Percentiles rank a stretch among this genome's conserved stretches.
Evolutionary conservation across 2,888 invertebrate genomes (phyloP).

Genomic region (Sarcophaga caerulescens): DNA sequence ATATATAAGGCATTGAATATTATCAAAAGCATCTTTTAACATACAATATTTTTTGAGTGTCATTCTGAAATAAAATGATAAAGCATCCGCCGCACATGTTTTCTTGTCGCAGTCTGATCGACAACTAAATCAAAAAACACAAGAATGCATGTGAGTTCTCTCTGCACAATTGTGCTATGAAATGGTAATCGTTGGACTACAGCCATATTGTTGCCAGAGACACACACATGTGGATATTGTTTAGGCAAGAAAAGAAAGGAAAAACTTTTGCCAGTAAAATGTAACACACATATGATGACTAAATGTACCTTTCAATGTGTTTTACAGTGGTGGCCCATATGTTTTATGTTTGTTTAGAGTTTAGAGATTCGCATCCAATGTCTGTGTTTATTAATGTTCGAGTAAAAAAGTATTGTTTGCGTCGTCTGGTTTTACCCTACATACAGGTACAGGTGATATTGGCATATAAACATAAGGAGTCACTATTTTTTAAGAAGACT

Average conservation of each 20-base stretch:
- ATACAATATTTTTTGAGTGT: too few relatives aligned
- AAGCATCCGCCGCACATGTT: too few relatives aligned
- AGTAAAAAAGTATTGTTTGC: not conserved
- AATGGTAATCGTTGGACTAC: too few relatives aligned
- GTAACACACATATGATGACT: conserved; percentile 31
- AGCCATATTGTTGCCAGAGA: conserved; percentile 1
- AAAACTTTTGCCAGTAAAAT: conserved; percentile 18
- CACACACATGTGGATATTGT: conserved; percentile 26
- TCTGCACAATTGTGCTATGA: too few relatives aligned
- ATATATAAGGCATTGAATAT: too few relatives aligned
- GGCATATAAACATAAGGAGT: too few relatives aligned
- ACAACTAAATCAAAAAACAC: too few relatives aligned
- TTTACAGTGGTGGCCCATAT: conserved; percentile 40
- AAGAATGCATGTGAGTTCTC: too few relatives aligned
- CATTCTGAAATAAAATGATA: too few relatives aligned
- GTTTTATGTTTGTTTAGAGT: conserved; percentile 38
- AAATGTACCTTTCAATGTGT: conserved; percentile 8
- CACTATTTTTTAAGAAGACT: too few relatives aligned
- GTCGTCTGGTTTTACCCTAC: conserved; percentile 40
- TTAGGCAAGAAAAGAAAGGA: conserved; percentile 38
- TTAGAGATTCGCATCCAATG: not conserved
- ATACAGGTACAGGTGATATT: not conserved
- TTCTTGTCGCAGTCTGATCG: too few relatives aligned
- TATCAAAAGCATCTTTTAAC: too few relatives aligned
- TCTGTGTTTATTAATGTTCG: conserved; percentile 34